A percentile compares a stretch with the other conserved stretches of the same genome.
Evolutionary conservation across 2,113 vertebrate species (phyloP).

Genomic region (Ciconia stormi): DNA sequence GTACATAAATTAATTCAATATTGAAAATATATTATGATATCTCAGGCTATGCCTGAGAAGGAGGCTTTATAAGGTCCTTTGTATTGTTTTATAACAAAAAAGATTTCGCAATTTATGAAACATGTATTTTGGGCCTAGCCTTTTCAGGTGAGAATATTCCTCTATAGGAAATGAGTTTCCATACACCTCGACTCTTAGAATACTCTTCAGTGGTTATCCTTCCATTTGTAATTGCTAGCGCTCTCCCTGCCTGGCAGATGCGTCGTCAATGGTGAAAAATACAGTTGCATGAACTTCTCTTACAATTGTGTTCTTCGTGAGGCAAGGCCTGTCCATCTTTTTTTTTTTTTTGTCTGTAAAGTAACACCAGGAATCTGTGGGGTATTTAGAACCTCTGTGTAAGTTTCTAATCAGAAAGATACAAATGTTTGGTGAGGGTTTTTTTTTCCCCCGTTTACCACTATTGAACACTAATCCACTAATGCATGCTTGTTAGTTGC

Average conservation of each 20-base stretch:
- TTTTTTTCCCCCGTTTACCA: accelerated
- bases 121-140: neutral
- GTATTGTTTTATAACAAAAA: neutral
- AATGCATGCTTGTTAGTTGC: neutral
- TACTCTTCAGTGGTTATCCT: neutral
- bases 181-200: neutral
- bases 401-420: neutral
- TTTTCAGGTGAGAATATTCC: neutral
- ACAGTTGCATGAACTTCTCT: neutral
- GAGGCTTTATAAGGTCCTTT: neutral
- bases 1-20: neutral
- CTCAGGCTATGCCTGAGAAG: neutral
- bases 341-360: neutral
- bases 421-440: neutral
- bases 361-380: neutral
- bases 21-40: neutral
- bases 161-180: neutral
- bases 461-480: neutral
- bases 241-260: neutral
- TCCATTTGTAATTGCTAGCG: accelerated
- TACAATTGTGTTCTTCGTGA: neutral
- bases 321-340: neutral
- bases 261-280: neutral
- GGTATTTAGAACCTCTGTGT: neutral
- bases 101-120: neutral